Evolutionary conservation across 92 coral and sea anemone genomes (phyloP).

Genomic region (Porites divaricata): DNA sequence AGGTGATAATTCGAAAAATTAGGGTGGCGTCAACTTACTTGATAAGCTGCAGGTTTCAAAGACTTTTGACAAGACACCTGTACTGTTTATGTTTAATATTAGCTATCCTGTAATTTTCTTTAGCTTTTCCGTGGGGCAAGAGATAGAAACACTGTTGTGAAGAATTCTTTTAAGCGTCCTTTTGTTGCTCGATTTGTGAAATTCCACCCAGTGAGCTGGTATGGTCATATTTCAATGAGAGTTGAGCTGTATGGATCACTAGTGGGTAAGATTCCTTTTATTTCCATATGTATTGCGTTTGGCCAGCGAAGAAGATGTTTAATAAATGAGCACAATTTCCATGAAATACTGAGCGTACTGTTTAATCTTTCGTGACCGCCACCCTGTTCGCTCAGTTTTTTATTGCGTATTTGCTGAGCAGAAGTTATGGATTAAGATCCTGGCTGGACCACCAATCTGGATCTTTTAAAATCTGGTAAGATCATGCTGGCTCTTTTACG

Average conservation of each 20-base stretch:
- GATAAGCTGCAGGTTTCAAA: background rate
- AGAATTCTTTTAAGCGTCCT: conserved; percentile 70
- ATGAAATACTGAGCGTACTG: no score
- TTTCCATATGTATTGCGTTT: no score
- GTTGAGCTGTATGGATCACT: conserved; percentile 72
- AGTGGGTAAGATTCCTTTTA: conserved; percentile 30
- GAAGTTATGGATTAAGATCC: no score
- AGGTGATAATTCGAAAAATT: no score
- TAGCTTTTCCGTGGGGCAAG: conserved; percentile 77
- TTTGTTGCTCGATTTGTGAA: conserved; percentile 73
- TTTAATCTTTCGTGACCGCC: no score
- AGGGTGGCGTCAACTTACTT: background rate
- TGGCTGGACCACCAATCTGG: no score
- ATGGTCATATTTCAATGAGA: conserved; percentile 79
- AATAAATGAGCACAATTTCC: no score
- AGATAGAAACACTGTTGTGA: conserved; percentile 80
- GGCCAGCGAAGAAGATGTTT: no score
- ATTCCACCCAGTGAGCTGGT: conserved; percentile 77
- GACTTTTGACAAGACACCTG: background rate
- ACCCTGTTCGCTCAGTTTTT: no score
- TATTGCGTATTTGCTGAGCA: no score
- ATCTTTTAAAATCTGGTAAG: no score
- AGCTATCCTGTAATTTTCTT: background rate
- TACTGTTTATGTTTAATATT: background rate
- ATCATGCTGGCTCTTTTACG: no score